Evolutionary conservation across 2,113 vertebrate species (phyloP).

Genomic region (Condylura cristata): DNA sequence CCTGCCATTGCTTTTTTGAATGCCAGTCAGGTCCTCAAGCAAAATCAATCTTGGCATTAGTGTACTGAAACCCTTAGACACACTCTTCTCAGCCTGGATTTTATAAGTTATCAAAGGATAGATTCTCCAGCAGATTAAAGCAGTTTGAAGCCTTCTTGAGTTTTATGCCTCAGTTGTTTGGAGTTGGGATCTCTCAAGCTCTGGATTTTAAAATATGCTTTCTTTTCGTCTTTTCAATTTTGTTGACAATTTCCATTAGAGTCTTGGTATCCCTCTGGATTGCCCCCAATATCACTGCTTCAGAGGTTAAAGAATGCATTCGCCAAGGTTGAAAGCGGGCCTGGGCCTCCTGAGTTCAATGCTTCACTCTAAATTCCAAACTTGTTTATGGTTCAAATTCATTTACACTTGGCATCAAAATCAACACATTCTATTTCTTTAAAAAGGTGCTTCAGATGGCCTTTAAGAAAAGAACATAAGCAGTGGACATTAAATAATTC

Average conservation of each 20-base stretch:
- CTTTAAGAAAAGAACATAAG: conserved; percentile 15
- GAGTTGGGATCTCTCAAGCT: conserved; percentile 44
- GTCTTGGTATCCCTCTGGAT: conserved; percentile 23
- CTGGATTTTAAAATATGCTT: conserved; percentile 50
- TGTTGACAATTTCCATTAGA: conserved; percentile 65
- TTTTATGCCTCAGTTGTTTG: conserved; percentile 67
- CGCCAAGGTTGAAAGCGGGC: conserved; percentile 42
- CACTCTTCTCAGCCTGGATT: conserved; percentile 55
- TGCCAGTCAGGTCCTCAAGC: conserved; percentile 34
- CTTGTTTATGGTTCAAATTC: conserved; percentile 1
- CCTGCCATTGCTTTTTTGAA: conserved; percentile 31
- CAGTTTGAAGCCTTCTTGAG: conserved; percentile 58
- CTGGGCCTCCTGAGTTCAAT: not conserved
- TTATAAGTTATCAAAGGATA: conserved; percentile 65
- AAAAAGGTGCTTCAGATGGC: not conserved
- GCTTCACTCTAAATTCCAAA: conserved; percentile 40
- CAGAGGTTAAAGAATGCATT: conserved; percentile 52
- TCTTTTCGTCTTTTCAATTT: conserved; percentile 61
- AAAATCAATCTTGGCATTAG: conserved; percentile 67
- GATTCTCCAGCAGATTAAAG: conserved; percentile 45
- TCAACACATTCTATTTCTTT: not conserved
- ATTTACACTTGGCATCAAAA: conserved; percentile 55
- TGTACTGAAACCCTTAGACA: conserved; percentile 50
- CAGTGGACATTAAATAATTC: conserved; percentile 19
- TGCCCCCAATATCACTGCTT: not conserved